Evolutionary conservation across 2,113 vertebrate species (phyloP).

Genomic region (Erythrolamprus reginae): DNA sequence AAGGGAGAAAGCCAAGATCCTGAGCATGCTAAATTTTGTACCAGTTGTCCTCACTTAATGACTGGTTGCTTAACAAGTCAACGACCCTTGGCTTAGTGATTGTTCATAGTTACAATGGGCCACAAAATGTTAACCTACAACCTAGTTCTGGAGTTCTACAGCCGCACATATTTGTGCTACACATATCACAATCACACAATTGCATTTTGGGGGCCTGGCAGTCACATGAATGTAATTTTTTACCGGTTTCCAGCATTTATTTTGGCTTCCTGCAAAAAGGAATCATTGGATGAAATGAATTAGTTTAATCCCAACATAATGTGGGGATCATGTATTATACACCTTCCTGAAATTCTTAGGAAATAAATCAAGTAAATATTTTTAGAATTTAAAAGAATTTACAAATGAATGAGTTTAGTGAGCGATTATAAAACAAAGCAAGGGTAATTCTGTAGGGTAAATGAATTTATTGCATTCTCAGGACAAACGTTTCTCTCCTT

Average conservation of each 20-base stretch:
- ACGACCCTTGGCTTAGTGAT: background rate
- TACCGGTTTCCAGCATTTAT: background rate
- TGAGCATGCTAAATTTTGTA: background rate
- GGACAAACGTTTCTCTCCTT: slow-evolving; percentile 16
- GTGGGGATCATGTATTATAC: background rate
- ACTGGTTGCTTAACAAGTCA: background rate
- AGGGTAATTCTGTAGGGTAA: background rate
- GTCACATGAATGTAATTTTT: background rate
- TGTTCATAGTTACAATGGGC: background rate
- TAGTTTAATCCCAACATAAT: background rate
- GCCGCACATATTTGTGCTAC: background rate
- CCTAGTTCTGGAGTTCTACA: background rate
- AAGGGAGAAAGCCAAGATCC: background rate
- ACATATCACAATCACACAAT: background rate
- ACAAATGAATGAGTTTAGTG: background rate
- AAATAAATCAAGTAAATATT: background rate
- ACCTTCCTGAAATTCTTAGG: background rate
- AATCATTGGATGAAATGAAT: background rate
- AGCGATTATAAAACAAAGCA: background rate
- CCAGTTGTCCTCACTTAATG: background rate
- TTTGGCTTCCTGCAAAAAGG: background rate
- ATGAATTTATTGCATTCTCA: background rate
- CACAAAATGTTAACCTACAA: background rate
- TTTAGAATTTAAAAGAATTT: background rate
- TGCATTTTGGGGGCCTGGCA: background rate